Percentiles rank a stretch among this genome's conserved stretches.
Conservation (phyloP, 2,888 invertebrate species). For the Heliconius cydno region DNA sequence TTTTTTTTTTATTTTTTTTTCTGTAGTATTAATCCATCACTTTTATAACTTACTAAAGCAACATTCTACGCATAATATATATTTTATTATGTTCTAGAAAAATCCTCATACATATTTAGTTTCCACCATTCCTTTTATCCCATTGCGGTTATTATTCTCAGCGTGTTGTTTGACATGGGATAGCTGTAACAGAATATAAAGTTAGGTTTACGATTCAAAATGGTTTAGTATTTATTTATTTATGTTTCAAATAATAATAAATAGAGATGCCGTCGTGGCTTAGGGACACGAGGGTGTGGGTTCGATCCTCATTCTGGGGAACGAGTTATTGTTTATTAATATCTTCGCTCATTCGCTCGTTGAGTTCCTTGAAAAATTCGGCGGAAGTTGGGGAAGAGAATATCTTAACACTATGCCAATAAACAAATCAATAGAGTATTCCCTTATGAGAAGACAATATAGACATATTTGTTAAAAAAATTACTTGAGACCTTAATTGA, state of each 20-base stretch:
- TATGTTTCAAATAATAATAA: constrained; percentile 18
- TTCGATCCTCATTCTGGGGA: too few relatives aligned
- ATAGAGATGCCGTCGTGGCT: too few relatives aligned
- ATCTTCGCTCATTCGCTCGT: too few relatives aligned
- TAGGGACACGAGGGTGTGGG: too few relatives aligned
- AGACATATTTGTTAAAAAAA: neutral
- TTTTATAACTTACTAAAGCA: neutral
- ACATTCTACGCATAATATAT: neutral
- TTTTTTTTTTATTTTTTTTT: neutral
- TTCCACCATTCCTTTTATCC: constrained; percentile 8
- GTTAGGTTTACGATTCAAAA: constrained; percentile 5
- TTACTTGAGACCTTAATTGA: constrained; percentile 16
- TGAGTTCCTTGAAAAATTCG: too few relatives aligned
- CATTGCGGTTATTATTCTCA: constrained; percentile 23
- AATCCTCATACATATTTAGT: constrained; percentile 20
- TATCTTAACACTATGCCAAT: too few relatives aligned
- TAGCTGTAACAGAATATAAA: constrained; percentile 24
- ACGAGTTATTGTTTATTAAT: too few relatives aligned
- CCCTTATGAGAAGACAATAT: neutral
- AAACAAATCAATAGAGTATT: neutral
- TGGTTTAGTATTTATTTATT: constrained; percentile 19
- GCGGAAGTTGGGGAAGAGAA: too few relatives aligned
- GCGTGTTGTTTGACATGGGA: constrained; percentile 22
- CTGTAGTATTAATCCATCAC: neutral
- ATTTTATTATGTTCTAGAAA: constrained; percentile 19